Conservation (phyloP, 2,113 vertebrate species). For the Strix uralensis region DNA sequence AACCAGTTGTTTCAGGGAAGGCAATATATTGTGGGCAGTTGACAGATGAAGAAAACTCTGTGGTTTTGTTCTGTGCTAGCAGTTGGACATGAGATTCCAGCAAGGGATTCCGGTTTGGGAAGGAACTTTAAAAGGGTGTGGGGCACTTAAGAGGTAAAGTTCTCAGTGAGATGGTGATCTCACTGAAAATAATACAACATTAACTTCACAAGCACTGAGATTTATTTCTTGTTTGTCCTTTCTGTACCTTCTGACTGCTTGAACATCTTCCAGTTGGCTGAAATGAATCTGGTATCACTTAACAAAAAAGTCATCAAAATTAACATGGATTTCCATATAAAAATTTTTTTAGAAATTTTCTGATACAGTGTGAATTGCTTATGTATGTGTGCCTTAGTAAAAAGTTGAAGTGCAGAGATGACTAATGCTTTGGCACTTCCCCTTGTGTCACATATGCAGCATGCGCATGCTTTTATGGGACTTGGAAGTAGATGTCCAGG, state of each 20-base stretch:
- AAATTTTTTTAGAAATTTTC: not conserved
- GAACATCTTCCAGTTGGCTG: not conserved
- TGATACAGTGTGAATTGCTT: not conserved
- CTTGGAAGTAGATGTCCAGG: constrained; percentile 4
- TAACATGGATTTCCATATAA: not conserved
- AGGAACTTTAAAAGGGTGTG: not conserved
- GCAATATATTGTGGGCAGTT: not conserved
- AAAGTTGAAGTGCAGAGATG: not conserved
- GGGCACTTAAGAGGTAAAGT: not conserved
- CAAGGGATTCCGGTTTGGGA: not conserved
- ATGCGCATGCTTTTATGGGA: not conserved
- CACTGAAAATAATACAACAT: not conserved
- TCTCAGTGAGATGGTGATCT: not conserved
- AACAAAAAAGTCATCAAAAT: not conserved
- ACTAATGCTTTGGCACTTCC: not conserved
- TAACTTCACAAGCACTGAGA: not conserved
- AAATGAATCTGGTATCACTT: not conserved
- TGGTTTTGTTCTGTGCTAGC: not conserved
- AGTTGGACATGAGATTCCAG: not conserved
- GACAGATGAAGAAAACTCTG: not conserved
- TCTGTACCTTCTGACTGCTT: not conserved
- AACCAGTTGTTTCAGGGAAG: not conserved
- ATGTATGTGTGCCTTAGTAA: not conserved
- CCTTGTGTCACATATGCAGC: not conserved
- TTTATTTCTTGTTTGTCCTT: not conserved